Conservation (phyloP, 2,113 vertebrate genomes). For the Theropithecus gelada region DNA sequence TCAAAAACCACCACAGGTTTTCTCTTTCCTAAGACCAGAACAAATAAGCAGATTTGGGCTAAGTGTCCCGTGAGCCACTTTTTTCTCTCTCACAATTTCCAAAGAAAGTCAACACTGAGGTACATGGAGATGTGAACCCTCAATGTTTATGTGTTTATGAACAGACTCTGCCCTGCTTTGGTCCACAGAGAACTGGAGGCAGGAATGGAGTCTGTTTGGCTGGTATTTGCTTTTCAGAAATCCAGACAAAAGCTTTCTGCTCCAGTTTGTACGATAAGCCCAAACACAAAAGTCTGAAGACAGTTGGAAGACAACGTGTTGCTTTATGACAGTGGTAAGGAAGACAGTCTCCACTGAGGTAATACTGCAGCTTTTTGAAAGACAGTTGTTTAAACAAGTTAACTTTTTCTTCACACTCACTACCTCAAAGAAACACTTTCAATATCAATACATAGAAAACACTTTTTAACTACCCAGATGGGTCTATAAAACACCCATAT, state of each 20-base stretch:
- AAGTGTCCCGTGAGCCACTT: neutral
- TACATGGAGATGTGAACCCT: accelerated
- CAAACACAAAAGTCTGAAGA: neutral
- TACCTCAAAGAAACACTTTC: neutral
- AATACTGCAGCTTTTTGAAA: neutral
- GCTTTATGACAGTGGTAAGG: neutral
- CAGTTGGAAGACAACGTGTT: neutral
- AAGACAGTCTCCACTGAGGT: neutral
- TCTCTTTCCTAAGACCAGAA: neutral
- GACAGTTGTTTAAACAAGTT: neutral
- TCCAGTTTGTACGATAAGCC: neutral
- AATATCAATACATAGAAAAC: neutral
- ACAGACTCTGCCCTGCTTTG: neutral
- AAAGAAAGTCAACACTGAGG: neutral
- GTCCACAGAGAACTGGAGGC: neutral
- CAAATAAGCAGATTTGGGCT: neutral
- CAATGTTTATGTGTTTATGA: neutral
- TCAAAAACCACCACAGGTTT: neutral
- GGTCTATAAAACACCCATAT: neutral
- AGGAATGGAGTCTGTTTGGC: neutral
- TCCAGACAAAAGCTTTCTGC: neutral
- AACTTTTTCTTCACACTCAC: neutral
- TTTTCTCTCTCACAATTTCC: neutral
- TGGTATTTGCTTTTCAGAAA: neutral
- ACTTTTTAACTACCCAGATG: neutral